Evolutionary conservation across 2,888 invertebrate species (phyloP).

Genomic region (Zelleria hepariella): DNA sequence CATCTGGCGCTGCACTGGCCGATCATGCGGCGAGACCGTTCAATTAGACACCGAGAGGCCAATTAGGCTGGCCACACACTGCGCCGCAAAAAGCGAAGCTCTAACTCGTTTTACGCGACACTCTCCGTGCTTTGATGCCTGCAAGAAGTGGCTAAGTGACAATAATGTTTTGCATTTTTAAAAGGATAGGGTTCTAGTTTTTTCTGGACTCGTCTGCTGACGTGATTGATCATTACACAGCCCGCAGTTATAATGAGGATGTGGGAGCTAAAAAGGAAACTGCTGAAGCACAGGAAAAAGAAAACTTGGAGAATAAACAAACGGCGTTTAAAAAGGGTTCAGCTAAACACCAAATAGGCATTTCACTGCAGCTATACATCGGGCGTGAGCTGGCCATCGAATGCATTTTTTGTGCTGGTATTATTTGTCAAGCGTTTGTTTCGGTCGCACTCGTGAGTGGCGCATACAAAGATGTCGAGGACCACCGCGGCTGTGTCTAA

Average conservation of each 20-base stretch:
- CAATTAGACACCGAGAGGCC: slow-evolving; percentile 50
- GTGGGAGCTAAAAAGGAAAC: background rate
- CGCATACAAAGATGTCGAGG: background rate
- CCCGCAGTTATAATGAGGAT: no score
- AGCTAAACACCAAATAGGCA: background rate
- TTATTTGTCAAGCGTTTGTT: background rate
- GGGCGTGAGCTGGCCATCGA: background rate
- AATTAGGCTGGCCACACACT: slow-evolving; percentile 48
- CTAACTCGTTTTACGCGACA: background rate
- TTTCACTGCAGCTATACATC: background rate
- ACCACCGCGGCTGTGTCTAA: slow-evolving; percentile 25
- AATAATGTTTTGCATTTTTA: background rate
- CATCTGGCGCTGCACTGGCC: background rate
- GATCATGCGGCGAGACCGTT: slow-evolving; percentile 28
- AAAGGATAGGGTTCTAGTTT: background rate
- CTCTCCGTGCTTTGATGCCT: background rate
- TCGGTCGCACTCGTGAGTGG: background rate
- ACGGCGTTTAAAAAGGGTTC: no score
- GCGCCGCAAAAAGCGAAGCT: slow-evolving; percentile 3
- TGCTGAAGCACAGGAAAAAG: background rate
- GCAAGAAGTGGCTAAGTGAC: background rate
- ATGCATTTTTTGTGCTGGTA: background rate
- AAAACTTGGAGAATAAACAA: background rate
- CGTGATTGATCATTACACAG: background rate
- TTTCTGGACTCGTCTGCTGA: background rate